phyloP scores from a whole-genome alignment of 2,888 invertebrate genomes.

The Lycia hirtaria region DNA sequence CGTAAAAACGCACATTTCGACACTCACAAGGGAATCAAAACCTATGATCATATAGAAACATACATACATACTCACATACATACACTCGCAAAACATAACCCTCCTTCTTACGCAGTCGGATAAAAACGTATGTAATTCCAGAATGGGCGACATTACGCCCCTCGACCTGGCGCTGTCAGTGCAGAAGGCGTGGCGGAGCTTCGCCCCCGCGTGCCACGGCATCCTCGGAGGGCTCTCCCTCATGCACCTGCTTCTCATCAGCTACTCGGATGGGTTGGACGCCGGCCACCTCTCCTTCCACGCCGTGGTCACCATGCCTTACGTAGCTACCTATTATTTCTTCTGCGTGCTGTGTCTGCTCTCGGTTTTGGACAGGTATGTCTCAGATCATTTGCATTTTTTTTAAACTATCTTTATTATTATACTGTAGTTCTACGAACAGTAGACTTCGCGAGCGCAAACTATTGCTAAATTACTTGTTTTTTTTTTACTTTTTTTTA shows the following conservation, averaged over 20 bases:
- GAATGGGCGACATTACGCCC: constrained; percentile 77
- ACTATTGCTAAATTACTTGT: too few species aligned
- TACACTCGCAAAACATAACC: too few species aligned
- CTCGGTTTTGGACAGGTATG: constrained; percentile 86
- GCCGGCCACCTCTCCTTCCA: constrained; percentile 79
- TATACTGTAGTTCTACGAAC: too few species aligned
- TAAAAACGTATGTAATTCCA: constrained; percentile 44
- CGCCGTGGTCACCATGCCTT: constrained; percentile 79
- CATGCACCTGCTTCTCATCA: constrained; percentile 85
- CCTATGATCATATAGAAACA: too few species aligned
- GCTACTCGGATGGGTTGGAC: constrained; percentile 79
- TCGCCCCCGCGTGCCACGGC: constrained; percentile 85
- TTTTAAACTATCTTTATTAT: not conserved
- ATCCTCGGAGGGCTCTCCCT: constrained; percentile 85
- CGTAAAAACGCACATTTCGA: too few species aligned
- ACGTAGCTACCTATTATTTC: constrained; percentile 84
- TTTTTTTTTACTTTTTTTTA: too few species aligned
- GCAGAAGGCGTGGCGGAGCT: constrained; percentile 80
- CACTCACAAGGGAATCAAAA: too few species aligned
- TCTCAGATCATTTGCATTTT: constrained; percentile 13
- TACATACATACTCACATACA: too few species aligned
- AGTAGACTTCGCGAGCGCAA: too few species aligned
- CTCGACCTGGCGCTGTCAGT: constrained; percentile 81
- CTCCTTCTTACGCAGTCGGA: too few species aligned
- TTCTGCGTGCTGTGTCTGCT: constrained; percentile 85